A percentile compares a stretch with the other conserved stretches of the same genome.
These are phyloP conservation scores for Choristoneura rosaceana DNA, from an alignment of 2,888 invertebrate genomes.

Conservation along the genomic window DNA sequence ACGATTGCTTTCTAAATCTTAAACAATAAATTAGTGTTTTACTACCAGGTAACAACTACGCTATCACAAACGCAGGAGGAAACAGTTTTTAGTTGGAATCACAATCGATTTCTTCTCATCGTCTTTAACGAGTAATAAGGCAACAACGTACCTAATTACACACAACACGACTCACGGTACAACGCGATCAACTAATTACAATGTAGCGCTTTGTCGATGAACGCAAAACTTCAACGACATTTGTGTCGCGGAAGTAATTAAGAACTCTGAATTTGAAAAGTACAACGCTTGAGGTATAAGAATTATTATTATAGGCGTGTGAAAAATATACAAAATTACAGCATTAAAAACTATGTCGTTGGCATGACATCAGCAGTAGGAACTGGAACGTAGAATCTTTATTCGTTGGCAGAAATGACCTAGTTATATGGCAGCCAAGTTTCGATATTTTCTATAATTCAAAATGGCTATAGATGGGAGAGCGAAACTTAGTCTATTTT, in stretches of 20 bases:
- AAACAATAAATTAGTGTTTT: background rate
- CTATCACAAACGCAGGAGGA: background rate
- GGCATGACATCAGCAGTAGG: constrained; percentile 24
- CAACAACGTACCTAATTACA: constrained; percentile 24
- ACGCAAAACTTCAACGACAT: constrained; percentile 19
- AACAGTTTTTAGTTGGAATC: constrained; percentile 9
- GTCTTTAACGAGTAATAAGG: constrained; percentile 21
- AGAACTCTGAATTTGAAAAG: constrained; percentile 20
- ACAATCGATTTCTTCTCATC: constrained; percentile 28
- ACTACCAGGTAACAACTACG: background rate
- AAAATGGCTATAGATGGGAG: background rate
- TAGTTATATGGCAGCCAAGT: background rate
- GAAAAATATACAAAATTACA: constrained; percentile 37
- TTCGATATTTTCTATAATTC: background rate
- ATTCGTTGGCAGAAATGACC: constrained; percentile 9
- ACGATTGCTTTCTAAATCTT: background rate
- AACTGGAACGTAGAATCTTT: constrained; percentile 22
- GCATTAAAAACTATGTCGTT: constrained; percentile 29
- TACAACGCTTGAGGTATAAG: background rate
- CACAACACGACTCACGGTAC: constrained; percentile 22
- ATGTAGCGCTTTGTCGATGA: constrained; percentile 17
- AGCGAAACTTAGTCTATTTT: background rate
- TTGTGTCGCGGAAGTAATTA: constrained; percentile 26
- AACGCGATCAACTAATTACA: constrained; percentile 26
- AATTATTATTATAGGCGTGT: constrained; percentile 18